Evolutionary conservation across 2,888 invertebrate genomes (phyloP).

Genomic region (Ornithoptera priamus): DNA sequence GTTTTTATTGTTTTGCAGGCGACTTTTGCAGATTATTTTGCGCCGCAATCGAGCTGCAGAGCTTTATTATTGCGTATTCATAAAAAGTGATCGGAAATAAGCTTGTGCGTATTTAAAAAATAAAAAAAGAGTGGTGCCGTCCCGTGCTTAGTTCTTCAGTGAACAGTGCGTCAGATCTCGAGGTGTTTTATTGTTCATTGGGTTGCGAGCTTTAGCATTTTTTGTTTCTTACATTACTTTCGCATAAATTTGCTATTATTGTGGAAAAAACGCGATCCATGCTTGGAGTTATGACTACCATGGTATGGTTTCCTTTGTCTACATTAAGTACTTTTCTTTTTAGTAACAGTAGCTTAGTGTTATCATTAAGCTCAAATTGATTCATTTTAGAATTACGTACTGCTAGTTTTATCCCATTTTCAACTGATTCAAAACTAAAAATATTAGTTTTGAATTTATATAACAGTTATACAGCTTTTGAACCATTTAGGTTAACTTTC

Average conservation of each 20-base stretch:
- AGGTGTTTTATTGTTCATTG: constrained; percentile 67
- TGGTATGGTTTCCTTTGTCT: constrained; percentile 81
- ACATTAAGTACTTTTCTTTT: constrained; percentile 64
- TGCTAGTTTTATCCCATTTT: constrained; percentile 19
- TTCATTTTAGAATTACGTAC: constrained; percentile 33
- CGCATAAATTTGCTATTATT: constrained; percentile 61
- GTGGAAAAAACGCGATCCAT: constrained; percentile 76
- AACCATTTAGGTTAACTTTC: constrained; percentile 23
- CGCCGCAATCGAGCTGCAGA: constrained; percentile 51
- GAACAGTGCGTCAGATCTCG: constrained; percentile 64
- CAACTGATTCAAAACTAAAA: constrained; percentile 7
- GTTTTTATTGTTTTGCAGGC: constrained; percentile 67
- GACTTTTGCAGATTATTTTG: constrained; percentile 67
- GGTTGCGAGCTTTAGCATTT: constrained; percentile 67
- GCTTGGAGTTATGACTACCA: constrained; percentile 80
- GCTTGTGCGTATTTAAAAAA: constrained; percentile 46
- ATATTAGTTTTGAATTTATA: constrained; percentile 19
- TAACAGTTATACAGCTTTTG: constrained; percentile 21
- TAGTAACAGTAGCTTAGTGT: constrained; percentile 61
- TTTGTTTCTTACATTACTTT: constrained; percentile 53
- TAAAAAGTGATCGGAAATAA: constrained; percentile 46
- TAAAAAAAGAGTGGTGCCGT: constrained; percentile 60
- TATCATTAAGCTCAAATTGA: constrained; percentile 36
- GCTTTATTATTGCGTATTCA: constrained; percentile 49
- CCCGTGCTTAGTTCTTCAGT: constrained; percentile 76